Evolutionary conservation across 2,797 vertebrate species (phyloP).

Genomic region (Acridotheres tristis): DNA sequence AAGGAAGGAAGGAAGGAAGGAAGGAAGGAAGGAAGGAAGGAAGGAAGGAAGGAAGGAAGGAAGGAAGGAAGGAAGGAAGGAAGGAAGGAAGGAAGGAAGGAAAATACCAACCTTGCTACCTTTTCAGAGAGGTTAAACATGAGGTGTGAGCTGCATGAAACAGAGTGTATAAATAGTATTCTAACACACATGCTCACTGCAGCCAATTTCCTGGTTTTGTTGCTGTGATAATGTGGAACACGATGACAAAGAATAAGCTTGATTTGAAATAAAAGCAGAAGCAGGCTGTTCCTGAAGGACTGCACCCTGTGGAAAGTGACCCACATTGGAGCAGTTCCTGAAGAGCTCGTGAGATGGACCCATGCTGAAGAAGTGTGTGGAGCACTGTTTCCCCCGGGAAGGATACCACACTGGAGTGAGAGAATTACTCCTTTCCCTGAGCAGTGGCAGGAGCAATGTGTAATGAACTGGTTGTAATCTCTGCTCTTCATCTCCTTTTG

Average conservation of each 20-base stretch:
- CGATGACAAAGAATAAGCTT: neutral
- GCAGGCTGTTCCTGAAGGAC: neutral
- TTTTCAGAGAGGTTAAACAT: neutral
- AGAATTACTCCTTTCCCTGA: neutral
- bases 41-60: no score
- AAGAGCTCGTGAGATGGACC: neutral
- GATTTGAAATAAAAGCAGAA: neutral
- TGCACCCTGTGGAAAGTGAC: rapidly evolving
- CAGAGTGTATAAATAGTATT: neutral
- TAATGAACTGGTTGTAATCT: neutral
- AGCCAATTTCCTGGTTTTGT: neutral
- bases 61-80: no score
- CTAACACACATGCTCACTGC: neutral
- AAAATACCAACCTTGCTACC: neutral
- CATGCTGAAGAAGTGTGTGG: neutral
- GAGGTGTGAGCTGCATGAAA: neutral
- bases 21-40: neutral
- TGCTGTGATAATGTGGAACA: neutral
- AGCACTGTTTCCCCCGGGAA: neutral
- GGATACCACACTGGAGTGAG: neutral
- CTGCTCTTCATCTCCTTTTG: neutral
- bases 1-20: no score
- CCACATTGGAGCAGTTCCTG: neutral
- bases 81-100: neutral
- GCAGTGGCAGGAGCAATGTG: neutral